Evolutionary conservation across 2,888 invertebrate genomes (phyloP).

Genomic region (Tiliacea aurago): DNA sequence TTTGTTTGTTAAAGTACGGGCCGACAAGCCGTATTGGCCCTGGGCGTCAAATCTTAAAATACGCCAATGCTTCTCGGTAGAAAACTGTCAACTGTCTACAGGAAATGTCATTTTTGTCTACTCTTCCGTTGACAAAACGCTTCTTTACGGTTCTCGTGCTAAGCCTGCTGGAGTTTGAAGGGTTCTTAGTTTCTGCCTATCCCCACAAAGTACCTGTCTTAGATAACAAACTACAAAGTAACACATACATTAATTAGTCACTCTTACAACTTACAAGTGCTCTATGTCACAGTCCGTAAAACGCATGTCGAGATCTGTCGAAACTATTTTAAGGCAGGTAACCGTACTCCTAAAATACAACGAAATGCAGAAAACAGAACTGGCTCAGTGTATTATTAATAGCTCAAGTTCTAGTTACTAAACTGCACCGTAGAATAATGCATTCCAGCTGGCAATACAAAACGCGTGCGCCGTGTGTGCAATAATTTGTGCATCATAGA

Average conservation of each 20-base stretch:
- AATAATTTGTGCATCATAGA: constrained; percentile 23
- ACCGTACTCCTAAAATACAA: constrained; percentile 62
- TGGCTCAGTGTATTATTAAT: constrained; percentile 73
- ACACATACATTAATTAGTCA: constrained; percentile 18
- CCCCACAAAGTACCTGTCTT: too few species aligned
- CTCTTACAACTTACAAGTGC: constrained; percentile 42
- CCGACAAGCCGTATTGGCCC: too few species aligned
- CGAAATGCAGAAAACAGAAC: constrained; percentile 70
- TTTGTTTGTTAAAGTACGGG: too few species aligned
- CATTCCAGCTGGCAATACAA: constrained; percentile 46
- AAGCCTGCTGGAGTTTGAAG: too few species aligned
- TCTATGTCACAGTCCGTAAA: constrained; percentile 37
- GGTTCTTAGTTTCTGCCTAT: too few species aligned
- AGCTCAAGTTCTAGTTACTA: constrained; percentile 71
- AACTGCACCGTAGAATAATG: constrained; percentile 59
- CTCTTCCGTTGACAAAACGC: too few species aligned
- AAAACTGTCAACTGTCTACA: too few species aligned
- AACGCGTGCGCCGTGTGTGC: constrained; percentile 24
- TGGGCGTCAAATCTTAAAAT: too few species aligned
- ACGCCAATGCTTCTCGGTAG: too few species aligned
- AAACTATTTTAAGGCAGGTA: constrained; percentile 53
- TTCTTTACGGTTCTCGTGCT: too few species aligned
- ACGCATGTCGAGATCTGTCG: constrained; percentile 47
- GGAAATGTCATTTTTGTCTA: too few species aligned
- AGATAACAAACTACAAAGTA: too few species aligned